Base-by-base conservation (phyloP, 1,140 invertebrate species). In the Drosophila mayri region DNA sequence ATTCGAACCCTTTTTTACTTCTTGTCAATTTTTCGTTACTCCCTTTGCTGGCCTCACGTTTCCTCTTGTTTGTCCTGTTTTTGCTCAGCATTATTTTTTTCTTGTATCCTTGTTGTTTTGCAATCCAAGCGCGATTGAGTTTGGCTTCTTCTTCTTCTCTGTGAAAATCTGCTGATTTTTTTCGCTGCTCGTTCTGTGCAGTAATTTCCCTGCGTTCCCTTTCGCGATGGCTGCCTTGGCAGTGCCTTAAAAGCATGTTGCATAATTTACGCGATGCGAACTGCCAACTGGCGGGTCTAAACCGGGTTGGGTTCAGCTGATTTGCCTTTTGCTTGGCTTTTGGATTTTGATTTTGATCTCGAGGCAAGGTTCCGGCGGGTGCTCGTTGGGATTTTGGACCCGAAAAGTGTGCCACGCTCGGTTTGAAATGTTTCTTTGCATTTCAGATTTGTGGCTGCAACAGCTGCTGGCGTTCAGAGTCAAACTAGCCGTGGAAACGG, bases 231-330 rank as follows among this genome's bases (percentile, higher is more conserved):
- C 79, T 46, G 52, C 43, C 73, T 30, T 40, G 61, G 44, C 71
- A 14, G 12, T 57, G 64, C 43, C 77, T 86, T 88, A 84, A 88
- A 84, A 88, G 84, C 84, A 84, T 90, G 85, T 81, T 88, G 85
- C 84, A 88, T 88, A 88, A 88, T 88, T 88, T 84, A 88, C 75
- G 67, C 73, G 57, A 50, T 46, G 60, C 60, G 50, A 80, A 52
- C 46, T 68, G 73, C 40, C 65, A 70, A 73, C 25, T 47, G 44
- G 16, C 22, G 66, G 50, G 28, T 25, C 18, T 49, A 18, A 37
- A 40, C 58, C 30, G 44, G 46, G 66, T 32, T 49, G 49, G 64
- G 44, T 49, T 72, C 52, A 60, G 75, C 65, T 59, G 75, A 84
- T 85, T 90, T 84, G 62, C 54, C 74, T 43, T 84, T 75, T 68